phyloP scores from a whole-genome alignment of 2,797 vertebrate species.

The Onychomys leucogaster region DNA sequence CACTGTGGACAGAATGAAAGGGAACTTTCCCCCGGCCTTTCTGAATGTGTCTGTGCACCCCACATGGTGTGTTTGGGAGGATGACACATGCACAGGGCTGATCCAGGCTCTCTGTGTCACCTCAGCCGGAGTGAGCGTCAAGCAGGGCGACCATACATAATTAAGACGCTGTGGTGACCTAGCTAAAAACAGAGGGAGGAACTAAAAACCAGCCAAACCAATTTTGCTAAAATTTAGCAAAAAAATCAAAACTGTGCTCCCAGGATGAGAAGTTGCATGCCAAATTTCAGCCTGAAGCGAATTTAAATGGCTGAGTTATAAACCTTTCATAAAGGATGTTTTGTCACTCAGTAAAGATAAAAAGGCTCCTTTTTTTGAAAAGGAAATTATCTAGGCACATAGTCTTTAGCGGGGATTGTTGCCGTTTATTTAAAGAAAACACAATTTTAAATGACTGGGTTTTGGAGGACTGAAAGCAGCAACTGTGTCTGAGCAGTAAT shows the following conservation, averaged over 20 bases:
- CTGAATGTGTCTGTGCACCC: background rate
- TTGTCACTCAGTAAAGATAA: conserved; percentile 83
- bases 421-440: conserved; percentile 86
- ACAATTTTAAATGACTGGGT: conserved; percentile 84
- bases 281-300: conserved; percentile 81
- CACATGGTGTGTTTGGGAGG: background rate
- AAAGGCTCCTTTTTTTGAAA: conserved; percentile 82
- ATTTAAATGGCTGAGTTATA: conserved; percentile 83
- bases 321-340: conserved; percentile 83
- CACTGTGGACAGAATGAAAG: conserved; percentile 69
- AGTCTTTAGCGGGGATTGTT: conserved; percentile 85
- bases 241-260: conserved; percentile 78
- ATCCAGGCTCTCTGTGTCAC: background rate
- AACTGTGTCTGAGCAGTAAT: conserved; percentile 84
- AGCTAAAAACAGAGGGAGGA: conserved; percentile 60
- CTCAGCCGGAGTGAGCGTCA: conserved; percentile 21
- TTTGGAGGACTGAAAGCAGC: conserved; percentile 84
- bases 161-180: conserved; percentile 67
- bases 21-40: background rate
- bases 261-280: conserved; percentile 76
- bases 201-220: conserved; percentile 80
- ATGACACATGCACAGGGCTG: background rate
- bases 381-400: conserved; percentile 82
- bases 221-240: conserved; percentile 82
- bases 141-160: background rate